Evolutionary conservation across 2,113 vertebrate genomes (phyloP).

Genomic region (Eira barbara): DNA sequence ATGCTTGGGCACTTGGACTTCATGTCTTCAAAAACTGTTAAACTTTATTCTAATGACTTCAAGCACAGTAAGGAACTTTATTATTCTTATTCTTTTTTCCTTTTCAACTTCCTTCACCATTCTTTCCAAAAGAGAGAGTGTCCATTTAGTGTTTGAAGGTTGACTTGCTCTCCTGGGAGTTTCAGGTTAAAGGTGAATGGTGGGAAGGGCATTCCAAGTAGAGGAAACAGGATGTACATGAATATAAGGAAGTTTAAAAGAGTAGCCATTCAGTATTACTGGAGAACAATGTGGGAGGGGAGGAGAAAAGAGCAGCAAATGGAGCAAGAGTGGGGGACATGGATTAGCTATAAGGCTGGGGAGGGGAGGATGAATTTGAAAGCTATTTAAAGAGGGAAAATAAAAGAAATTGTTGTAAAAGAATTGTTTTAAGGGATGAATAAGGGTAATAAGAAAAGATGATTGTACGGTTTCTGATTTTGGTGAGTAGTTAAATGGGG

Average conservation of each 20-base stretch:
- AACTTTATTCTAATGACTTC: neutral
- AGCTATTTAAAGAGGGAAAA: neutral
- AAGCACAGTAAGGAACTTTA: neutral
- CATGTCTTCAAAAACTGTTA: neutral
- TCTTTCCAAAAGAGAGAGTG: neutral
- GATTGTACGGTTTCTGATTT: neutral
- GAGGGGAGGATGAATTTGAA: neutral
- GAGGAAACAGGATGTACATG: neutral
- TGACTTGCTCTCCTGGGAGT: neutral
- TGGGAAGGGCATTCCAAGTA: neutral
- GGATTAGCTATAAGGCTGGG: neutral
- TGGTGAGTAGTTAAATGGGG: neutral
- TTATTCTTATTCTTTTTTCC: neutral
- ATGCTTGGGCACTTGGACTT: neutral
- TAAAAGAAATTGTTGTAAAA: neutral
- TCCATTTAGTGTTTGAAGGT: neutral
- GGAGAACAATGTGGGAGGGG: neutral
- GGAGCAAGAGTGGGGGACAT: neutral
- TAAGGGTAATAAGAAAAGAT: neutral
- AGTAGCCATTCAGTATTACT: neutral
- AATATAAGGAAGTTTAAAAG: neutral
- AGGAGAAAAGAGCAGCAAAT: neutral
- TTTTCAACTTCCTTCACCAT: neutral
- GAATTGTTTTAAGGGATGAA: neutral
- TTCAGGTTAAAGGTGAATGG: neutral